Conservation (phyloP, 1,140 invertebrate species). For the Drosophila sproati region DNA sequence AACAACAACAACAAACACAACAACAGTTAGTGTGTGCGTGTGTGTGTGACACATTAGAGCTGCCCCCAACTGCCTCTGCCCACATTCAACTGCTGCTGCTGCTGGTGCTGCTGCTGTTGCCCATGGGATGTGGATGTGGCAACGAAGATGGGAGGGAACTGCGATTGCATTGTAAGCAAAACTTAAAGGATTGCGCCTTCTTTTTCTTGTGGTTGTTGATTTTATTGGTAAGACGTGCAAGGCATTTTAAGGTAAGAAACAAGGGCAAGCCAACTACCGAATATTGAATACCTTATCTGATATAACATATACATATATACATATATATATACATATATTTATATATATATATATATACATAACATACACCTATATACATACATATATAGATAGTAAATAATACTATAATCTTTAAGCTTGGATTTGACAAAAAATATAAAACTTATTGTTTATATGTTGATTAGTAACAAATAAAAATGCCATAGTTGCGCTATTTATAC, state of each 20-base stretch:
- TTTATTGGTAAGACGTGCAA: slow-evolving; percentile 77
- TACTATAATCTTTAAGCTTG: too few species aligned
- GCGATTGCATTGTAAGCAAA: slow-evolving; percentile 57
- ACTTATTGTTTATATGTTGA: too few species aligned
- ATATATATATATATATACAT: background rate
- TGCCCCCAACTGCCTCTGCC: slow-evolving; percentile 15
- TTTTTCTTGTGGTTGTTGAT: slow-evolving; percentile 32
- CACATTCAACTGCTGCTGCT: background rate
- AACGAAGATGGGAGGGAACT: background rate
- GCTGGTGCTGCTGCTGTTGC: slow-evolving; percentile 7
- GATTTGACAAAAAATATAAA: too few species aligned
- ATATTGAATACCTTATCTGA: slow-evolving; percentile 6
- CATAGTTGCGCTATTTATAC: too few species aligned
- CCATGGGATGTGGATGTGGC: slow-evolving; percentile 7
- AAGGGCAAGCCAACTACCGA: slow-evolving; percentile 2
- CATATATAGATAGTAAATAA: too few species aligned
- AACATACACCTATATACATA: background rate
- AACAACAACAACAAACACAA: background rate
- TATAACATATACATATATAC: too few species aligned
- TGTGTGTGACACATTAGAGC: slow-evolving; percentile 61
- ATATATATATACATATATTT: too few species aligned
- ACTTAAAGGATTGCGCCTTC: slow-evolving; percentile 74
- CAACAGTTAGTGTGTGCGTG: background rate
- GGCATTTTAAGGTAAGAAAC: slow-evolving; percentile 61
- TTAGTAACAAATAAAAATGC: too few species aligned